phyloP scores from a whole-genome alignment of 2,797 vertebrate species.

The Epinephelus awoara region DNA sequence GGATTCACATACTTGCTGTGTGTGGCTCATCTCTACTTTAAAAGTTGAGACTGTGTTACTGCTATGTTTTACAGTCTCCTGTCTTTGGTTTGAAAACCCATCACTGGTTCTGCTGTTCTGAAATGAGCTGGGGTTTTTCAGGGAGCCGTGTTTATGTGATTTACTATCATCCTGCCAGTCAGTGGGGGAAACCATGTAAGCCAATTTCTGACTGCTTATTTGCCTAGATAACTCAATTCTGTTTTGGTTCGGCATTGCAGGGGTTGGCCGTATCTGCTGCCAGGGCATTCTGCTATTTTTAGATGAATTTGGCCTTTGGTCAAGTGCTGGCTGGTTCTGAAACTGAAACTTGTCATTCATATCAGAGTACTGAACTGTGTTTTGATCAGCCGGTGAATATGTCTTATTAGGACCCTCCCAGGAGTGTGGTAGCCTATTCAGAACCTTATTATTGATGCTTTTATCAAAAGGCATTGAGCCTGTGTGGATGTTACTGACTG shows the following conservation, averaged over 20 bases:
- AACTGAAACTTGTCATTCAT: slow-evolving; percentile 88
- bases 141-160: slow-evolving; percentile 80
- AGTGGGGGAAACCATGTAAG: slow-evolving; percentile 85
- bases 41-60: slow-evolving; percentile 80
- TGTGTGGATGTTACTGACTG: slow-evolving; percentile 76
- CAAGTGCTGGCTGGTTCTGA: slow-evolving; percentile 87
- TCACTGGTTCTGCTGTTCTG: slow-evolving; percentile 84
- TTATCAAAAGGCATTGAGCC: slow-evolving; percentile 89
- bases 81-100: slow-evolving; percentile 83
- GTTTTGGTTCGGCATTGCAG: slow-evolving; percentile 85
- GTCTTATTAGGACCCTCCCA: slow-evolving; percentile 91
- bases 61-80: slow-evolving; percentile 83
- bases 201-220: slow-evolving; percentile 88
- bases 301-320: slow-evolving; percentile 88
- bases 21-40: slow-evolving; percentile 85
- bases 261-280: slow-evolving; percentile 88
- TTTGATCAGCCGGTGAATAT: slow-evolving; percentile 87
- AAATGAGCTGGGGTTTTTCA: slow-evolving; percentile 82
- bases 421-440: slow-evolving; percentile 85
- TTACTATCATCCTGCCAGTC: slow-evolving; percentile 91
- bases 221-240: slow-evolving; percentile 88
- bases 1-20: slow-evolving; percentile 86
- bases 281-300: slow-evolving; percentile 89
- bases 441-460: slow-evolving; percentile 79
- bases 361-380: slow-evolving; percentile 85